Percentiles rank a stretch among this genome's conserved stretches.
phyloP scores from a whole-genome alignment of 2,113 vertebrate genomes.

The Melanotaenia duboulayi region DNA sequence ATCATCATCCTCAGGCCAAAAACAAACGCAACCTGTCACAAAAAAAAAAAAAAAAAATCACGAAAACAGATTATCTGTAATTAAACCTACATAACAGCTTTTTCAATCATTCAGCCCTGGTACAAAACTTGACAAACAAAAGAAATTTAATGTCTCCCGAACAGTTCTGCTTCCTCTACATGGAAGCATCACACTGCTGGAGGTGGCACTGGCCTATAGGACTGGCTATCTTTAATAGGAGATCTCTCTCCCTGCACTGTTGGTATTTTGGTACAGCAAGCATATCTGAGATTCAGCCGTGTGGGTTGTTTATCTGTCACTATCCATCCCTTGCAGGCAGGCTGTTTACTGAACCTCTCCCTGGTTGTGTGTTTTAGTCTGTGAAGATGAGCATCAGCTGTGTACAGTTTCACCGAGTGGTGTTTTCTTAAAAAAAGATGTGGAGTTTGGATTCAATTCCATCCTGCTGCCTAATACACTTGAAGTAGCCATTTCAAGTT shows the following conservation, averaged over 20 bases:
- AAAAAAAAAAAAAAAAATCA: neutral
- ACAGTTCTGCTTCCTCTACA: conserved; percentile 11
- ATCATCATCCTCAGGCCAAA: neutral
- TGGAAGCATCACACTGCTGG: conserved; percentile 45
- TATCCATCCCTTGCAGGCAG: conserved; percentile 16
- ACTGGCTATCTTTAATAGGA: conserved; percentile 46
- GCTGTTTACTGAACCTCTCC: conserved; percentile 8
- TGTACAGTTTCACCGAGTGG: neutral
- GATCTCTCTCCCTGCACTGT: conserved; percentile 24
- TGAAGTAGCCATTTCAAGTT: too few relatives aligned
- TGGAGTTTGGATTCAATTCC: conserved; percentile 8
- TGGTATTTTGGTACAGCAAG: conserved; percentile 37
- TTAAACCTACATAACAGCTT: neutral
- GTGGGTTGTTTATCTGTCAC: conserved; percentile 59
- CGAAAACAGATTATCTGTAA: neutral
- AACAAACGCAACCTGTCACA: conserved; percentile 22
- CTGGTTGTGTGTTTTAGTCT: conserved; percentile 20
- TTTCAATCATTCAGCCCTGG: too few relatives aligned
- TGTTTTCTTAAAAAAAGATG: neutral
- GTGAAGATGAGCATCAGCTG: conserved; percentile 1
- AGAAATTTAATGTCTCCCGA: conserved; percentile 1
- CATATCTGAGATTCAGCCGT: conserved; percentile 43
- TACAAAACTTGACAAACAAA: neutral
- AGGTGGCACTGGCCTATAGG: conserved; percentile 35
- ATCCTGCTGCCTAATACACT: neutral